Percentiles rank a stretch among this genome's conserved stretches.
Conservation (phyloP, 2,113 vertebrate genomes). For the Marmota monax region DNA sequence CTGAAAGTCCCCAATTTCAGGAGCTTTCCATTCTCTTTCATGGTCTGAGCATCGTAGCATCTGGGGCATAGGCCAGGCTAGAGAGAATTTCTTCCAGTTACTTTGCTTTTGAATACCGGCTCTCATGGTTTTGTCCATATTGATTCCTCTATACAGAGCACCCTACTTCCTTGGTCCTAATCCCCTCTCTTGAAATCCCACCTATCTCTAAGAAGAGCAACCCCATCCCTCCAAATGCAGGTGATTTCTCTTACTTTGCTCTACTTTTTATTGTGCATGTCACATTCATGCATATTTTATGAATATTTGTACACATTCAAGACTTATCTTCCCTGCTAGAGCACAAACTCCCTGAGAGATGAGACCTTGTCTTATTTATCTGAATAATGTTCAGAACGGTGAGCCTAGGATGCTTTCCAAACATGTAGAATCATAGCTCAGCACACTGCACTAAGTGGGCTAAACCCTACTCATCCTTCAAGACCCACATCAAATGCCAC, state of each 20-base stretch:
- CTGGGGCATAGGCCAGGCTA: background rate
- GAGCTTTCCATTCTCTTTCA: background rate
- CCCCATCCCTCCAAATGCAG: background rate
- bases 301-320: conserved; percentile 48
- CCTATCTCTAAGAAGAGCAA: background rate
- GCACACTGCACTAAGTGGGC: background rate
- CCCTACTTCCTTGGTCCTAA: background rate
- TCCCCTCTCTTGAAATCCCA: background rate
- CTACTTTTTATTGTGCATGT: background rate
- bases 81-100: background rate
- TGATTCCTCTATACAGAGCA: background rate
- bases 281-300: conserved; percentile 49
- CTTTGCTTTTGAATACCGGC: background rate
- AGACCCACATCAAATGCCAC: background rate
- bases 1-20: background rate
- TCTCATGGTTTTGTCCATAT: background rate
- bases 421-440: background rate
- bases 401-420: background rate
- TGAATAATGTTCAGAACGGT: background rate
- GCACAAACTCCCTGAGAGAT: conserved; percentile 24
- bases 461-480: background rate
- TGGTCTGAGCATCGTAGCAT: fast-evolving
- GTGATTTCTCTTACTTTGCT: conserved; percentile 39
- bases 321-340: conserved; percentile 5
- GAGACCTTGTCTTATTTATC: conserved; percentile 20